Evolutionary conservation across 2,888 invertebrate species (phyloP), one percentile per base, ranked within the genome.

Genomic region (Hesperia comma): DNA sequence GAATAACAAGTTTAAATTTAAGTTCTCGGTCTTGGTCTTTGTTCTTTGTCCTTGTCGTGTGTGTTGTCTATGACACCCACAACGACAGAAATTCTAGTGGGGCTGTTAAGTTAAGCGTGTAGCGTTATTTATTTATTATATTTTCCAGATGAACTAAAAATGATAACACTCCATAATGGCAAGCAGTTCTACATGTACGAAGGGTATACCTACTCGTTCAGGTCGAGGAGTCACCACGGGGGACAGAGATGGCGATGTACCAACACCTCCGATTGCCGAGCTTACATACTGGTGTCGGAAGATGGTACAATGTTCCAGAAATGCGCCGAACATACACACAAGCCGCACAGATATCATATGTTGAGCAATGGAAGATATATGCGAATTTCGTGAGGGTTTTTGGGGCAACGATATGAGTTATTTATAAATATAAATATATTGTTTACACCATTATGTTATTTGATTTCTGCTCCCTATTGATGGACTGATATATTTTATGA

Each of bases 211-310:
- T 81, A 77, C 55, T 69, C 71, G 15, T 70, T 69, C 19, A 69
- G 71, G 17, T 74, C 54, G 68, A 17, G 19, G 72, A 21, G 33
- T 68, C 57, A 26, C 33, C 49, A 68, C 58, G 19, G 61, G 10
- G 6, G 71, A 55, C 8, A 41, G 21, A 71, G 72, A 7, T 80
- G 67, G 74, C 73, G 80, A 1, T 84, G 83, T 66, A 78, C 78
- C 3, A 77, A 75, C 33, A 80, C 83, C 0, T 73, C 75, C 6
- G 75, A 74, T 0, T 83, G 83, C 49, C 76, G 75, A 14, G 81
- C 79, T 0, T 72, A 74, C n/a, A 64, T 75, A 43, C 60, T 61
- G 40, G 61, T 37, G 12, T 12, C 41, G 2, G 53, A 26, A 6
- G 12, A 61, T 17, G 61, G 61, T 10, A 12, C 0, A 5, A 8